A percentile compares a stretch with the other conserved stretches of the same genome.
These are phyloP conservation scores for Oreochromis niloticus DNA, from an alignment of 2,113 vertebrate genomes.

Conservation along the genomic window DNA sequence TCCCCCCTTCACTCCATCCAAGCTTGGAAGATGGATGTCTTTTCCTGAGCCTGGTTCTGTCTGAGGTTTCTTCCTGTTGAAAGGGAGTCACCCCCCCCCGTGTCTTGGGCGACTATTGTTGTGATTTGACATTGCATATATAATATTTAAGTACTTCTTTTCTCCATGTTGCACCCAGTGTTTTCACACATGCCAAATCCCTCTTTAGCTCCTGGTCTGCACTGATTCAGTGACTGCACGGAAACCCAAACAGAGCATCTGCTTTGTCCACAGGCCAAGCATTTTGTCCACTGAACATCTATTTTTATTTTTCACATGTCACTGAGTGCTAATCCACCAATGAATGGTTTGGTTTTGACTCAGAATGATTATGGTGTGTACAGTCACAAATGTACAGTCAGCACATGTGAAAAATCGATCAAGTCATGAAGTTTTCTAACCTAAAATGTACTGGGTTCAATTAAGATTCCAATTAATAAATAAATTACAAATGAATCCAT, in stretches of 20 bases:
- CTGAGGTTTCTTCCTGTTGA: neutral
- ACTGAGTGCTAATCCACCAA: neutral
- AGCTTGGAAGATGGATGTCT: neutral
- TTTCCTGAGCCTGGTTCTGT: neutral
- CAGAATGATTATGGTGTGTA: neutral
- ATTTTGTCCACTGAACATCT: neutral
- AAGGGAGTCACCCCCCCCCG: neutral
- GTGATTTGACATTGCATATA: too few relatives aligned
- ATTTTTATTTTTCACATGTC: constrained; percentile 3
- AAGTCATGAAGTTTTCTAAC: neutral
- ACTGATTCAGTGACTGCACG: neutral
- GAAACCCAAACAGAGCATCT: neutral
- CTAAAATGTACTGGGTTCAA: accelerated
- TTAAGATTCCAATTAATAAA: neutral
- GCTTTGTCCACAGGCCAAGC: neutral
- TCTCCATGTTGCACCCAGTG: neutral
- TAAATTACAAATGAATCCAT: neutral
- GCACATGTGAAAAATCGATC: neutral
- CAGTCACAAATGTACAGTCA: neutral
- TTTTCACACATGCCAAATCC: neutral
- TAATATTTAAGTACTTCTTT: too few relatives aligned
- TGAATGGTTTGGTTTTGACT: neutral
- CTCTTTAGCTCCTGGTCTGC: neutral
- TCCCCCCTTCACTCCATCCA: neutral
- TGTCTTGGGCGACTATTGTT: too few relatives aligned